Evolutionary conservation across 2,113 vertebrate genomes (phyloP).

Genomic region (Phyllostomus discolor): DNA sequence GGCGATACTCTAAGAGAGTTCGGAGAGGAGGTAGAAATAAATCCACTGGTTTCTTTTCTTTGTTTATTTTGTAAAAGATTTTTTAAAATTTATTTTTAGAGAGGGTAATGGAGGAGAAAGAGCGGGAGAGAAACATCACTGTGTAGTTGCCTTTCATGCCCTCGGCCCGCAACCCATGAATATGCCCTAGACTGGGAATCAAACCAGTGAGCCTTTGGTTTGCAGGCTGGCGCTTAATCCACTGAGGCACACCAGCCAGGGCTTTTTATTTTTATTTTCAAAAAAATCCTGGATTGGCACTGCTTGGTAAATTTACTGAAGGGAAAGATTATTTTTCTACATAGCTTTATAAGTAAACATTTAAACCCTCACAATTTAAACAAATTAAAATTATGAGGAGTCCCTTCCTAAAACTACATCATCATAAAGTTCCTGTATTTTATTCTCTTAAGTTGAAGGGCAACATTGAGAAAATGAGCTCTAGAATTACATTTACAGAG

Average conservation of each 20-base stretch:
- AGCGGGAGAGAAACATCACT: too few relatives aligned
- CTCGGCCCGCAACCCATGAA: too few relatives aligned
- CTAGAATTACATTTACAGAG: background rate
- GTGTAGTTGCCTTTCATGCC: too few relatives aligned
- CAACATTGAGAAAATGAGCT: background rate
- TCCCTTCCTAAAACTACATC: background rate
- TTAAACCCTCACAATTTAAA: conserved; percentile 20
- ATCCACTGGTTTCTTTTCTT: background rate
- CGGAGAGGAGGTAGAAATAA: background rate
- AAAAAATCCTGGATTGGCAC: background rate
- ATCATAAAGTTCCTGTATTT: background rate
- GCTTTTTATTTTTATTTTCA: too few relatives aligned
- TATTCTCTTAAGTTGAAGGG: background rate
- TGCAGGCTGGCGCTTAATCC: too few relatives aligned
- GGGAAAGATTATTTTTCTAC: background rate
- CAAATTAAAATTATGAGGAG: background rate
- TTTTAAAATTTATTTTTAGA: too few relatives aligned
- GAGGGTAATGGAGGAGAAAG: too few relatives aligned
- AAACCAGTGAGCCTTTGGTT: too few relatives aligned
- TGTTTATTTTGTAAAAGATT: too few relatives aligned
- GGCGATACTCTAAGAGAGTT: background rate
- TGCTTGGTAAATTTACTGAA: background rate
- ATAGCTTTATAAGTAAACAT: background rate
- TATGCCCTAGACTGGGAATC: too few relatives aligned
- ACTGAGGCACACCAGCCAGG: too few relatives aligned